Conservation (phyloP, 2,797 vertebrate genomes). For the Megaceryle alcyon region DNA sequence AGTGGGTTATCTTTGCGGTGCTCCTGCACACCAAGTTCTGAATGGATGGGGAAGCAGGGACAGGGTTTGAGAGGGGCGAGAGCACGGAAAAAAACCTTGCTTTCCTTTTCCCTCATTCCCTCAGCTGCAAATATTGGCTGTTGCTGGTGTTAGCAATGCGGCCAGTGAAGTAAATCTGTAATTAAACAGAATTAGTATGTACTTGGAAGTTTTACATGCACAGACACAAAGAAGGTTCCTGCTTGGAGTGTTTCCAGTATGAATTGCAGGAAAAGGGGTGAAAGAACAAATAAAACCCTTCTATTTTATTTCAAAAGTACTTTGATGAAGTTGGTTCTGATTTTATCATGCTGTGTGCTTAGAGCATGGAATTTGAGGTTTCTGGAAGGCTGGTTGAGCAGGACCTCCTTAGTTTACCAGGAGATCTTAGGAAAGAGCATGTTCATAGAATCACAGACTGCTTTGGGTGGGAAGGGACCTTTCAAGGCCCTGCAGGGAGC, state of each 20-base stretch:
- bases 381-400: not conserved
- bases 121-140: slow-evolving; percentile 17
- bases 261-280: not conserved
- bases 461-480: not conserved
- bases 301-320: not conserved
- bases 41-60: slow-evolving; percentile 3
- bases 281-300: not conserved
- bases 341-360: not conserved
- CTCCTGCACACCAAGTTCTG: not conserved
- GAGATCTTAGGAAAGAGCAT: not conserved
- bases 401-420: not conserved
- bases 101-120: not conserved
- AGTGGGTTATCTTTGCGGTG: slow-evolving; percentile 42
- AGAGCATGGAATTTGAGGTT: not conserved
- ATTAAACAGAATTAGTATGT: slow-evolving; percentile 72
- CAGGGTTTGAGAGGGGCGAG: not conserved
- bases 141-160: not conserved
- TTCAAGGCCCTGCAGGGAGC: not conserved
- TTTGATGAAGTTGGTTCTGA: not conserved
- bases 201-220: slow-evolving; percentile 46
- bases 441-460: not conserved
- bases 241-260: slow-evolving; percentile 46
- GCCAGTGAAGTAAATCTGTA: slow-evolving; percentile 60
- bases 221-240: slow-evolving; percentile 35
- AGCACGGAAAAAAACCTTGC: not conserved